phyloP scores from a whole-genome alignment of 2,888 invertebrate genomes.

The Eugnorisma glareosa region DNA sequence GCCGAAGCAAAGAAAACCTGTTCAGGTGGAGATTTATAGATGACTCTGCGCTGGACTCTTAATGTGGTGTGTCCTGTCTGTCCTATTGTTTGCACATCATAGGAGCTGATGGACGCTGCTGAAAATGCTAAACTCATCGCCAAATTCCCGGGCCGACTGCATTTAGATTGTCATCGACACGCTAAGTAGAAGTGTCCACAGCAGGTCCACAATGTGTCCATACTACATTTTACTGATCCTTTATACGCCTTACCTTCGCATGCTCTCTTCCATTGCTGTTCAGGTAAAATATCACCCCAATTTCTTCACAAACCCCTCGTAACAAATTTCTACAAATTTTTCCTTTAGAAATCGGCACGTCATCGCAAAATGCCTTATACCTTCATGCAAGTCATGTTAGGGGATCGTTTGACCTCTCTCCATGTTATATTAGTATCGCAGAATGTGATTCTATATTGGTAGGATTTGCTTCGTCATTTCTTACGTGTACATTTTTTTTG shows the following conservation, averaged over 20 bases:
- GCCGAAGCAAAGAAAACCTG: too few species aligned
- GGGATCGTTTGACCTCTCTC: slow-evolving; percentile 57
- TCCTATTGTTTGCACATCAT: neutral
- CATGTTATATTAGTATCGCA: slow-evolving; percentile 34
- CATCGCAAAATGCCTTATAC: slow-evolving; percentile 44
- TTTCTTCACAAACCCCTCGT: neutral
- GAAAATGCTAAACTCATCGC: neutral
- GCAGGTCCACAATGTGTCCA: neutral
- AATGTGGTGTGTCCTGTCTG: neutral
- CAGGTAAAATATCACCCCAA: slow-evolving; percentile 2
- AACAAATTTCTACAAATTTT: slow-evolving; percentile 13
- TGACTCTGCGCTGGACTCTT: too few species aligned
- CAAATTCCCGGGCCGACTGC: neutral
- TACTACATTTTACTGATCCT: neutral
- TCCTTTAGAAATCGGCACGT: slow-evolving; percentile 38
- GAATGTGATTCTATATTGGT: slow-evolving; percentile 44
- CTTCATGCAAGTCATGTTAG: slow-evolving; percentile 55
- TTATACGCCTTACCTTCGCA: neutral
- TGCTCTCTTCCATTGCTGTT: neutral
- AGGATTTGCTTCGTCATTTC: slow-evolving; percentile 31
- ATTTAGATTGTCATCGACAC: neutral
- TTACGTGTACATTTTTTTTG: neutral
- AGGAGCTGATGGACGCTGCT: neutral
- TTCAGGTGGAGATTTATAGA: too few species aligned
- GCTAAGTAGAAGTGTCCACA: neutral